These are phyloP conservation scores for Craterocephalus amniculus DNA, from an alignment of 2,797 vertebrate genomes.

Conservation along the genomic window DNA sequence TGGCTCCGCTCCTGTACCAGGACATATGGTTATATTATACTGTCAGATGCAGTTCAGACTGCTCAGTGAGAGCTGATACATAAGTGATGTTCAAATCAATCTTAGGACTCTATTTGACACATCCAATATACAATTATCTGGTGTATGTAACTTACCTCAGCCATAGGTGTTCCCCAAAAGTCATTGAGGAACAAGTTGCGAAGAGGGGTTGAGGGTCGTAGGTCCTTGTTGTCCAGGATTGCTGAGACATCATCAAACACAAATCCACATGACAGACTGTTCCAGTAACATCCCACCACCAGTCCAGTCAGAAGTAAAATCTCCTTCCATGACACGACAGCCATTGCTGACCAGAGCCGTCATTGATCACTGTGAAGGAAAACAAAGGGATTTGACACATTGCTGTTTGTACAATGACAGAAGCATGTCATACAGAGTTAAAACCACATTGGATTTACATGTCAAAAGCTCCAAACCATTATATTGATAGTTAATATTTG, in stretches of 20 bases:
- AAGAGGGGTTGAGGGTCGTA: constrained; percentile 92
- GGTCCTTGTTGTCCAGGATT: constrained; percentile 98
- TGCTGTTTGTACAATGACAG: not conserved
- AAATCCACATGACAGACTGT: constrained; percentile 95
- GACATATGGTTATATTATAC: constrained; percentile 7
- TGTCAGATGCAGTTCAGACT: constrained; percentile 3
- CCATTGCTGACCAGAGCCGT: constrained; percentile 87
- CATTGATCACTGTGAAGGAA: constrained; percentile 77
- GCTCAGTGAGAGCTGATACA: not conserved
- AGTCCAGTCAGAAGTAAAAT: constrained; percentile 88
- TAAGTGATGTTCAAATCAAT: not conserved
- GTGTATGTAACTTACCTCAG: constrained; percentile 83
- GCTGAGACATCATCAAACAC: constrained; percentile 99
- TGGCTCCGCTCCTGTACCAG: constrained; percentile 93
- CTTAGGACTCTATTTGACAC: no score
- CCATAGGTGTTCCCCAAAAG: constrained; percentile 99
- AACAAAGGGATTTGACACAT: not conserved
- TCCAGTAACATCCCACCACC: constrained; percentile 96
- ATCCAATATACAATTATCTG: not conserved
- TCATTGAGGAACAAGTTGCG: constrained; percentile 96
- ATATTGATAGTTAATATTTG: not conserved
- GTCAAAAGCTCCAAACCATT: not conserved
- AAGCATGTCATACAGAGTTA: not conserved
- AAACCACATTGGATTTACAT: not conserved
- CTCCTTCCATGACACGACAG: constrained; percentile 91